Base-by-base conservation (phyloP, 2,888 invertebrate species). In the Hirtodrosophila trivittata region DNA sequence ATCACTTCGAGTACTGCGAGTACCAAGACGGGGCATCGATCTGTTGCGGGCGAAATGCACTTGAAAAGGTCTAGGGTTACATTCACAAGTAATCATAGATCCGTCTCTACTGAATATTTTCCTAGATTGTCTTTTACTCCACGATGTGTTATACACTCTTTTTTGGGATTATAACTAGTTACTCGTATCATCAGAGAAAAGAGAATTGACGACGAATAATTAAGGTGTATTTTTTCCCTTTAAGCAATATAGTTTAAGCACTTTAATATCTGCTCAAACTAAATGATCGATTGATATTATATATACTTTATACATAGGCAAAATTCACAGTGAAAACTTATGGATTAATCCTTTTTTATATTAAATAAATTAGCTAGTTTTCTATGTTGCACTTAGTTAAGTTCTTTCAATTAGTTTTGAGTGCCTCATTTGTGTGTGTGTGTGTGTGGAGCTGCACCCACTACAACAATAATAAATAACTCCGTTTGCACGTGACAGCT, bases 391-490 rank as follows among this genome's bases (percentile, higher is more conserved):
- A 42, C 41, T 38, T 21, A 21, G 18, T 21, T 45, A 6, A 21
- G 43, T 63, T 57, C 49, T 58, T 69, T 41, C 56, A 63, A 57
- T 50, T 54, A 38, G 32, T 39, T 63, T 46, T 43, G 9, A 9
- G 26, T 21, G 37, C 33, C 26, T n/a, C n/a, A n/a, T n/a, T n/a
- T 14, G 10, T 21, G 30, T 28, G 35, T 12, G 42, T 37, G 16
- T 28, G 32, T 38, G 37, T 54, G 14, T 50, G 8, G 8, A 21
- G 14, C 28, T 55, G 42, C 59, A 55, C 66, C 67, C 42, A 70
- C 62, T 62, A 50, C 50, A 46, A 49, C 51, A 58, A 68, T 51
- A 68, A 74, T 74, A 71, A 74, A 71, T 71, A 46, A 50, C 33
- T 63, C 43, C 46, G 50, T 7, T 16, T 51, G 47, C 54, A 35